Evolutionary conservation across 2,113 vertebrate species (phyloP), one percentile per base, ranked within the genome.

Genomic region (Abramis brama): DNA sequence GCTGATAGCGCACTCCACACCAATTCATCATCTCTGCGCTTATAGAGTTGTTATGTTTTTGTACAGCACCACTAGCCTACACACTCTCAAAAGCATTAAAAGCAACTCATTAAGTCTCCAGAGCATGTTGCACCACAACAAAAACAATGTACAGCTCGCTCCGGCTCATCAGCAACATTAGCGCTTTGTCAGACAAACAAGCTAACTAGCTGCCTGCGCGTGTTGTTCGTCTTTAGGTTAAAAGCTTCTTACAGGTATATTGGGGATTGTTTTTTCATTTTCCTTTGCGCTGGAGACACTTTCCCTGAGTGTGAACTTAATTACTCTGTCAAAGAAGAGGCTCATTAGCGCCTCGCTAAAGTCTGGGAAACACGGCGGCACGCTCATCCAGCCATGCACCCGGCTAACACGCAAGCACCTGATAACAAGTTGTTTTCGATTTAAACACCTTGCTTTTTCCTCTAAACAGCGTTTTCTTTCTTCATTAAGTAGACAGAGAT

Each of bases 241-340:
- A 83, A 71, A 60, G 87, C 64, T 59, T 68, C 77, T 77, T 76
- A 50, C 47, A 88, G 45, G 33, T 86, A 89, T 71, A 66, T 45
- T 30, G 85, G 88, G 85, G 77, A 82, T 84, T 79, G 36, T 30
- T 68, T 55, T 82, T 59, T 70, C 47, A 59, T 59, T 81, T 75
- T 59, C 76, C 75, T 82, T 68, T 66, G 84, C 85, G 77, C 86
- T 27, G 12, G 78, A 87, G 92, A 93, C 87, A 89, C 87, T 86
- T 85, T 89, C 57, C 60, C 50, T 7, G 52, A 79, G 85, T 89
- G 90, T 89, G 87, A 89, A 91, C 87, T 86, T 92, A 91, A 95
- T 94, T 93, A 93, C 86, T 87, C 80, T 94, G 91, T 93, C 92
- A 92, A 79, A 85, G 62, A 83, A 88, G 87, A 83, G 89, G 87